A percentile compares a stretch with the other conserved stretches of the same genome.
These are phyloP conservation scores for Uromys caudimaculatus DNA, from an alignment of 2,797 vertebrate genomes.

Conservation along the genomic window DNA sequence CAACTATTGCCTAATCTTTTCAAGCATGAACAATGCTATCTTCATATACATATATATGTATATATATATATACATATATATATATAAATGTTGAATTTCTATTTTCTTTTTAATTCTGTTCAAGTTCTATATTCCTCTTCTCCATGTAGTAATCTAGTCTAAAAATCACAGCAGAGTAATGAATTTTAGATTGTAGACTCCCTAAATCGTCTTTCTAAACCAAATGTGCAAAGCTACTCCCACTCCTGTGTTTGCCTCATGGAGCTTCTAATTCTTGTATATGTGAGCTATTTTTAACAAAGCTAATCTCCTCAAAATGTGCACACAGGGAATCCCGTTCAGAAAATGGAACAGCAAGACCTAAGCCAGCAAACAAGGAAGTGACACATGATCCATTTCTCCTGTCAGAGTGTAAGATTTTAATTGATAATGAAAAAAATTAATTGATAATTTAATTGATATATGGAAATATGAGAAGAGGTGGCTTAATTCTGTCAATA, in stretches of 20 bases:
- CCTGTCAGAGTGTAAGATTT: not conserved
- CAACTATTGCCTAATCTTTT: not conserved
- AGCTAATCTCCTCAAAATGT: not conserved
- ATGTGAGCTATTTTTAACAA: not conserved
- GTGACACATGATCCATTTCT: not conserved
- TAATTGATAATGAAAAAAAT: not conserved
- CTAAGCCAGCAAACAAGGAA: not conserved
- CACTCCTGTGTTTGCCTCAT: conserved; percentile 24
- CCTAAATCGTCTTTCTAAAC: conserved; percentile 30
- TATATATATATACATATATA: not conserved
- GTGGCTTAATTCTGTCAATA: not conserved
- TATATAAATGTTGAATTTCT: conserved; percentile 23
- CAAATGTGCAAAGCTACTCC: not conserved
- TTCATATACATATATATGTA: not conserved
- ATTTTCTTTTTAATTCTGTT: conserved; percentile 10
- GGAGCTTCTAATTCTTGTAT: conserved; percentile 4
- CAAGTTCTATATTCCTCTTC: not conserved
- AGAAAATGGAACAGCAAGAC: not conserved
- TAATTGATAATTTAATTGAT: not conserved
- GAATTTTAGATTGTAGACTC: conserved; percentile 7
- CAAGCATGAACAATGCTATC: not conserved
- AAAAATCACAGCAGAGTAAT: not conserved
- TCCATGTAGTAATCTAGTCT: not conserved
- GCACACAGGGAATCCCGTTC: not conserved
- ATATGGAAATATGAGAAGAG: not conserved